Conservation (phyloP, 2,113 vertebrate genomes). For the Neomonachus schauinslandi region DNA sequence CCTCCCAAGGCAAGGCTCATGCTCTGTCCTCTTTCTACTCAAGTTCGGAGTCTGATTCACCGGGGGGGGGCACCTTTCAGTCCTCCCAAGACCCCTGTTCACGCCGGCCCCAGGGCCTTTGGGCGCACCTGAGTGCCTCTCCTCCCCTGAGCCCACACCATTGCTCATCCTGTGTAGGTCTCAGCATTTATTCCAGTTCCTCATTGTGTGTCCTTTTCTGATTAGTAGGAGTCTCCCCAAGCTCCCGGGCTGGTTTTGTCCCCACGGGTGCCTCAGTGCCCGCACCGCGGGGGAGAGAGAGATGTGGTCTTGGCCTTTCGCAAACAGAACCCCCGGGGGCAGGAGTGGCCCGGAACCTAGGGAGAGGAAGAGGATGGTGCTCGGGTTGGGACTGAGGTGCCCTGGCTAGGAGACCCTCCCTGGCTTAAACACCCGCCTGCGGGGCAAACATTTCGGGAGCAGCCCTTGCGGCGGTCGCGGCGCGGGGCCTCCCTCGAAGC, state of each 20-base stretch:
- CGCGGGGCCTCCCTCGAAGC: no score
- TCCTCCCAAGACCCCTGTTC: not conserved
- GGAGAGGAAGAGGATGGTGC: not conserved
- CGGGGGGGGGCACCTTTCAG: not conserved
- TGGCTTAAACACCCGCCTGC: not conserved
- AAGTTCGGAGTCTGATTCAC: not conserved
- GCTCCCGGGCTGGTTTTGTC: not conserved
- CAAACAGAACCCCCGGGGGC: not conserved
- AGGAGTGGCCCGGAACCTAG: not conserved
- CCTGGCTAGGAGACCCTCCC: not conserved
- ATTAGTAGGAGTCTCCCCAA: not conserved
- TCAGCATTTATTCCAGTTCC: not conserved
- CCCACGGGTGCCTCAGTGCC: not conserved
- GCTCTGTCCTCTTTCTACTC: not conserved
- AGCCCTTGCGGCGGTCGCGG: not conserved
- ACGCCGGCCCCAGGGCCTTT: no score
- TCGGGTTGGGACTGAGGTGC: not conserved
- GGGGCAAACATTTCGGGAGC: not conserved
- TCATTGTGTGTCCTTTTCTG: fast-evolving
- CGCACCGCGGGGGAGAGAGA: no score
- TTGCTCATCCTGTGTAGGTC: not conserved
- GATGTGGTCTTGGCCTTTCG: not conserved
- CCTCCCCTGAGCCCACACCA: not conserved
- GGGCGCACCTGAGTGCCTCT: fast-evolving
- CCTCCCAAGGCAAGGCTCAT: not conserved